Base-by-base conservation (phyloP, 2,888 invertebrate genomes). In the Polymixis flavicincta region DNA sequence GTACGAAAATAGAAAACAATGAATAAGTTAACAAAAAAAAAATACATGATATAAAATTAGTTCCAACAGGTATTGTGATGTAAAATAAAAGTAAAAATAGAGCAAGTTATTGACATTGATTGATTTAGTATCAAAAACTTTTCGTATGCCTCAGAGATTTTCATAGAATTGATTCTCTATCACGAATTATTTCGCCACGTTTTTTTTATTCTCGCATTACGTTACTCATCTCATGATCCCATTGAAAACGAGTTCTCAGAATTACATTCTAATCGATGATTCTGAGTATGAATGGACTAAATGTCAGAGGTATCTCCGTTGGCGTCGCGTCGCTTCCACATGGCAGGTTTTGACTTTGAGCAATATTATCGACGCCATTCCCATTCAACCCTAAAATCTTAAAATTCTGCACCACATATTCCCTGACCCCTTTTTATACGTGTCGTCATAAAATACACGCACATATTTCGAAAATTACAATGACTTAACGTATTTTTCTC, bases 401-500 rank as follows among this genome's bases (percentile, higher is more conserved):
- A 54, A 50, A 55, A 61, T 54, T 66, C 55, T 71, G 37, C 52
- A 69, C 54, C 37, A 37, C 7, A 22, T 45, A 50, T 55, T 65
- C 48, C 50, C 63, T 19, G 52, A 74, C 66, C 54, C 66, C 65
- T 67, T 60, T 71, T 68, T 37, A 13, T 48, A 50, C 2, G 19
- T 61, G 59, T 59, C 48, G 22, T n/a, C 45, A 37, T 66, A 57
- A 72, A 65, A 83, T 66, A 78, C 32, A 73, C 54, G 72, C 50
- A 73, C 65, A 66, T 74, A 80, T 83, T 86, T 81, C 71, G 73
- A 85, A 86, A 81, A 80, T 79, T 66, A 84, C 74, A 79, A 82
- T 82, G 76, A 82, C 79, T 73, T 78, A 71, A 84, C 86, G 76
- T 86, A 80, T 84, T 89, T 88, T 88, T 88, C 86, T 88, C 82